phyloP scores from a whole-genome alignment of 2,797 vertebrate species.

The Sebastes diaconus region DNA sequence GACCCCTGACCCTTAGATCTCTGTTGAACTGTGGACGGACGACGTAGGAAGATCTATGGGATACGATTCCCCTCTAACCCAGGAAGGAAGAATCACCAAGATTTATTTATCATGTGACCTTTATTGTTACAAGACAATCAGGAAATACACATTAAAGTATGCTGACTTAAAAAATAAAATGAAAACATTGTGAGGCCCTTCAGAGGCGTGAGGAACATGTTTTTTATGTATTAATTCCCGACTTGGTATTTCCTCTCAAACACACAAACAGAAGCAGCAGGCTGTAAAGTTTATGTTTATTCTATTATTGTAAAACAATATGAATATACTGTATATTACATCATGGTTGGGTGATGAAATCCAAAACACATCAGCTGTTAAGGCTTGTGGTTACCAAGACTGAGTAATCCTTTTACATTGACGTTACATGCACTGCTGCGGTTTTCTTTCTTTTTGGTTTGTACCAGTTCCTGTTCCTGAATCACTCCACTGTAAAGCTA shows the following conservation, averaged over 20 bases:
- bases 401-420: not conserved
- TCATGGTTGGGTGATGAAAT: not conserved
- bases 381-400: slow-evolving; percentile 4
- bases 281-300: not conserved
- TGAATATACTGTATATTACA: not conserved
- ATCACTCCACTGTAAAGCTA: not conserved
- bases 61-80: not conserved
- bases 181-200: not conserved
- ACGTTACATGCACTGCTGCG: slow-evolving; percentile 3
- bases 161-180: not conserved
- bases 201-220: not conserved
- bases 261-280: not conserved
- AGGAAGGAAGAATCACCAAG: not conserved
- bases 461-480: not conserved
- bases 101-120: not conserved
- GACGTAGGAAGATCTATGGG: no score
- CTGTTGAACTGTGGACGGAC: no score
- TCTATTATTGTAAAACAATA: not conserved
- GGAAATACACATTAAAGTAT: not conserved
- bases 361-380: not conserved
- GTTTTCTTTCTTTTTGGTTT: not conserved
- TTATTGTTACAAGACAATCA: not conserved
- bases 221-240: not conserved
- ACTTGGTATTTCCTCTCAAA: not conserved
- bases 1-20: no score